Evolutionary conservation across 2,113 vertebrate species (phyloP).

Genomic region (Phylloscopus whistleri): DNA sequence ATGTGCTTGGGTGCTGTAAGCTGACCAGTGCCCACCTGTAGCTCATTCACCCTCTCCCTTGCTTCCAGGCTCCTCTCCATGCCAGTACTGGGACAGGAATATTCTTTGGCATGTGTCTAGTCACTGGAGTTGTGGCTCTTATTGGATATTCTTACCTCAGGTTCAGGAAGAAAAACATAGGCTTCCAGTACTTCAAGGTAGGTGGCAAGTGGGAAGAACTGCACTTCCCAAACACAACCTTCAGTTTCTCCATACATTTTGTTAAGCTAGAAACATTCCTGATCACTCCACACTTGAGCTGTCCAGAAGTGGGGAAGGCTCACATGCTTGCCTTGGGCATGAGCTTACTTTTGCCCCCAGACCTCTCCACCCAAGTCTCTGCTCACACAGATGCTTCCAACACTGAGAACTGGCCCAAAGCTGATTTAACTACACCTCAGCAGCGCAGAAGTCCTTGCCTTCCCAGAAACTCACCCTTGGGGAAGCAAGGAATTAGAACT

Average conservation of each 20-base stretch:
- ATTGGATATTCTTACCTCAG: conserved; percentile 82
- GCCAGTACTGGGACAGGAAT: conserved; percentile 76
- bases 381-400: not conserved
- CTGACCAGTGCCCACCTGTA: not conserved
- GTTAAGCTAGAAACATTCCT: not conserved
- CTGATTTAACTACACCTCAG: not conserved
- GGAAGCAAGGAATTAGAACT: not conserved
- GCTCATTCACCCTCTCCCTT: not conserved
- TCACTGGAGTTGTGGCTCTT: conserved; percentile 59
- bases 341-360: not conserved
- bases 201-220: not conserved
- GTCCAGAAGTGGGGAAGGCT: not conserved
- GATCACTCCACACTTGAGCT: not conserved
- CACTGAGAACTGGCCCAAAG: not conserved
- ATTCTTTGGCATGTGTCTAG: conserved; percentile 75
- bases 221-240: not conserved
- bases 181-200: conserved; percentile 90
- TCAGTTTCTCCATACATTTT: not conserved
- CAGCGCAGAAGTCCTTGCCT: not conserved
- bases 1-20: not conserved
- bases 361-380: not conserved
- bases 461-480: not conserved
- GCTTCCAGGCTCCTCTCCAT: conserved; percentile 65
- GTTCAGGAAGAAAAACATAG: conserved; percentile 73
- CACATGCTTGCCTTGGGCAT: not conserved